Evolutionary conservation across 1,140 invertebrate species (phyloP).

Genomic region (Antheraea mylitta): DNA sequence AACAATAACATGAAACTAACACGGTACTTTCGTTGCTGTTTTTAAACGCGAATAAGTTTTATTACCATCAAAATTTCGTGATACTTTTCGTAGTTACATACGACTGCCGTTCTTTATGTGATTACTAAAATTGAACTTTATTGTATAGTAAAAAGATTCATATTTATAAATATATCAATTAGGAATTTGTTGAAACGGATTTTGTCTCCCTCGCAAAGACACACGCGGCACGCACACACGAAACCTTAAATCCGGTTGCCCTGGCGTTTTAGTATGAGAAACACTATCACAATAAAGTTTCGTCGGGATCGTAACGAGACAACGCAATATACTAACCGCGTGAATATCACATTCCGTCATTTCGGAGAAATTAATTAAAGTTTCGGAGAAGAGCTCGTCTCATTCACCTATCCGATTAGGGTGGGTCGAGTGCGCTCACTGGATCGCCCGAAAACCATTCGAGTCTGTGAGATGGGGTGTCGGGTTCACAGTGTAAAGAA

Average conservation of each 20-base stretch:
- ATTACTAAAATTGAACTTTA: constrained; percentile 25
- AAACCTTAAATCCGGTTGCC: constrained; percentile 27
- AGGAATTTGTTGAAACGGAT: constrained; percentile 22
- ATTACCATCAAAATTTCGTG: constrained; percentile 27
- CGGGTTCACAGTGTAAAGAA: constrained; percentile 23
- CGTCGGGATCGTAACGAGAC: constrained; percentile 40
- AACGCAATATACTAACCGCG: constrained; percentile 45
- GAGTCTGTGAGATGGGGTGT: constrained; percentile 24
- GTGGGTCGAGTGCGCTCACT: constrained; percentile 26
- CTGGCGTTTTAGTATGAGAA: constrained; percentile 29
- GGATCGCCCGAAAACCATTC: constrained; percentile 1
- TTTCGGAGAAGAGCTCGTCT: constrained; percentile 50
- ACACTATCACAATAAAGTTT: constrained; percentile 41
- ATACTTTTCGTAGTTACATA: constrained; percentile 20
- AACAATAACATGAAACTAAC: not conserved
- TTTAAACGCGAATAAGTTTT: constrained; percentile 34
- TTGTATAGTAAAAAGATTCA: constrained; percentile 28
- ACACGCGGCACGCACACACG: constrained; percentile 31
- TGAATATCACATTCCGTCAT: constrained; percentile 36
- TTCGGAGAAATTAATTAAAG: constrained; percentile 66
- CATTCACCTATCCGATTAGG: constrained; percentile 55
- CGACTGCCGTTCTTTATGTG: constrained; percentile 21
- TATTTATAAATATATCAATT: constrained; percentile 19
- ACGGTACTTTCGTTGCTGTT: constrained; percentile 24
- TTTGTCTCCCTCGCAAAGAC: constrained; percentile 17